Conservation (phyloP, 2,797 vertebrate species). For the Acanthornis magna region DNA sequence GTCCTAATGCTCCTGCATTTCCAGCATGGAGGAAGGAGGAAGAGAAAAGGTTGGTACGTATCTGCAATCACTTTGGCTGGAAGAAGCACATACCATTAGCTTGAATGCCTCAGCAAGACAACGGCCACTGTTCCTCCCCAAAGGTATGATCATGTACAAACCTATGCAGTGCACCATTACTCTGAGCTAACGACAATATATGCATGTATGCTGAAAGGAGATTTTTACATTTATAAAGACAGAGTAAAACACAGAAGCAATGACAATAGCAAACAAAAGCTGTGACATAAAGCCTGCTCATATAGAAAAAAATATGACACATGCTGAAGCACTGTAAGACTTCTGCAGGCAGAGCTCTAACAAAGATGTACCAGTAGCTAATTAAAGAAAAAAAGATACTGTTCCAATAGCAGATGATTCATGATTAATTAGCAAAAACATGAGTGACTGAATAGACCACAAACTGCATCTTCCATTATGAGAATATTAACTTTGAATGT, state of each 20-base stretch:
- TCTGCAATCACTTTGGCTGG: background rate
- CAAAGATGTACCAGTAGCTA: slow-evolving; percentile 11
- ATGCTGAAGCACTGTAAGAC: background rate
- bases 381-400: slow-evolving; percentile 35
- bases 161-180: background rate
- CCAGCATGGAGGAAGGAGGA: background rate
- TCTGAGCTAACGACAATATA: background rate
- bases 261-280: background rate
- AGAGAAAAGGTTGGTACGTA: background rate
- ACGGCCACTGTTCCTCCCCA: background rate
- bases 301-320: background rate
- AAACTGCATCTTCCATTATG: slow-evolving; percentile 31
- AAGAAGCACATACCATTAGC: background rate
- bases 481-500: slow-evolving; percentile 27
- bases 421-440: slow-evolving; percentile 63
- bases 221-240: background rate
- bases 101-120: background rate
- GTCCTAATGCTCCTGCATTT: background rate
- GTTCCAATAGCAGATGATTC: slow-evolving; percentile 52
- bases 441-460: background rate
- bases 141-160: background rate
- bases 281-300: background rate
- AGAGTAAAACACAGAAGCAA: background rate
- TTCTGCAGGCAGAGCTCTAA: slow-evolving; percentile 24
- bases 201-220: background rate